Evolutionary conservation across 1,140 invertebrate species (phyloP).

Genomic region (Daktulosphaira vitifoliae): DNA sequence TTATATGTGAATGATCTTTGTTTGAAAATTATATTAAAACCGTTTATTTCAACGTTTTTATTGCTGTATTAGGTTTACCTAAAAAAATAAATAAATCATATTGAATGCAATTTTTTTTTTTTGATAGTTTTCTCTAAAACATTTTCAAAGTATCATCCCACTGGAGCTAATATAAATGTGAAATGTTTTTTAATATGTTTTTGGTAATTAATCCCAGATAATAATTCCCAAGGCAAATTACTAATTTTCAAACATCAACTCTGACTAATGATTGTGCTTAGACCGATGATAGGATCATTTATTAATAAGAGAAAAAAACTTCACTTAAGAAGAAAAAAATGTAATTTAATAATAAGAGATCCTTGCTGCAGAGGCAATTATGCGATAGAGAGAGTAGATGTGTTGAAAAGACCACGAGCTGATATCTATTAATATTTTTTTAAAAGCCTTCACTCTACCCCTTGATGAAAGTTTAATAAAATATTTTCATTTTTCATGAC

Average conservation of each 20-base stretch:
- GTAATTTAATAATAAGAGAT: not conserved
- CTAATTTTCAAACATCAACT: slow-evolving; percentile 12
- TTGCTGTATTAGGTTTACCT: no score
- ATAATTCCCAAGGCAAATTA: slow-evolving; percentile 24
- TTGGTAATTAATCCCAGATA: slow-evolving; percentile 17
- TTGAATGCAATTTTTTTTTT: no score
- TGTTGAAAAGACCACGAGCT: slow-evolving; percentile 19
- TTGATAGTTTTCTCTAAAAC: no score
- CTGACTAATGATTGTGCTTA: slow-evolving; percentile 29
- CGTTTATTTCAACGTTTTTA: no score
- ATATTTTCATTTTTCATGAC: slow-evolving; percentile 26
- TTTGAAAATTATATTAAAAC: no score
- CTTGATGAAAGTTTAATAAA: slow-evolving; percentile 15
- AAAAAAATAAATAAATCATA: no score
- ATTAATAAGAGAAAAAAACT: slow-evolving; percentile 13
- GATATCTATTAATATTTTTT: slow-evolving; percentile 29
- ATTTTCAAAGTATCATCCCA: no score
- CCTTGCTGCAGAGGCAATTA: no score
- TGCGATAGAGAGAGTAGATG: not conserved
- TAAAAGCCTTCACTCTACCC: slow-evolving; percentile 2
- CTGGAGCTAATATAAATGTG: slow-evolving; percentile 15
- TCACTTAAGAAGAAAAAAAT: not conserved
- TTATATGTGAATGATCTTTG: no score
- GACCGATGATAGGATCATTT: slow-evolving; percentile 25
- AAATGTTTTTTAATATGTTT: slow-evolving; percentile 20